phyloP scores from a whole-genome alignment of 2,113 vertebrate genomes.

The Rynchops niger region DNA sequence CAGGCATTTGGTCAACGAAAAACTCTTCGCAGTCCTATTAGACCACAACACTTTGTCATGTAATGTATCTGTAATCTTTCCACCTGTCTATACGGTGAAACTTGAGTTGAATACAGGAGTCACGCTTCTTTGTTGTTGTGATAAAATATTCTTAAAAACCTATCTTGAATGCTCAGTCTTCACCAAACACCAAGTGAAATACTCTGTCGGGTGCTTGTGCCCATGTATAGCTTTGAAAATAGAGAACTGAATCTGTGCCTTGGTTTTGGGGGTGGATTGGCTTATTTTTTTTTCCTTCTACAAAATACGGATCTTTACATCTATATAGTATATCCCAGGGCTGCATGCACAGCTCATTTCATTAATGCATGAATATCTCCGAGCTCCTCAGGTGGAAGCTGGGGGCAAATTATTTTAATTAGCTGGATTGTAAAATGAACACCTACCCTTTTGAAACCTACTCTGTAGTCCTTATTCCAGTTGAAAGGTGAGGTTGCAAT shows the following conservation, averaged over 20 bases:
- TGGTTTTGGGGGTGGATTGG: neutral
- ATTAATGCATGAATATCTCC: neutral
- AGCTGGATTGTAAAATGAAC: neutral
- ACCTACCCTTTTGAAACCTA: neutral
- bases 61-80: neutral
- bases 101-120: neutral
- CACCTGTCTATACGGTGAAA: neutral
- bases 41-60: neutral
- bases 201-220: neutral
- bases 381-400: neutral
- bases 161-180: neutral
- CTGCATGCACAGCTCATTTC: neutral
- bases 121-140: neutral
- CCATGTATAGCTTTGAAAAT: neutral
- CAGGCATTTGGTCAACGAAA: neutral
- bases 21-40: neutral
- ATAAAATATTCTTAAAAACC: neutral
- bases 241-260: neutral
- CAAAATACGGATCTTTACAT: neutral
- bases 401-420: neutral
- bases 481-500: neutral
- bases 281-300: neutral
- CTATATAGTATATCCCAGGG: neutral
- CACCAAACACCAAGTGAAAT: neutral
- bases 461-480: neutral